Conservation (phyloP, 2,797 vertebrate genomes). For the Rhyacichthys aspro region DNA sequence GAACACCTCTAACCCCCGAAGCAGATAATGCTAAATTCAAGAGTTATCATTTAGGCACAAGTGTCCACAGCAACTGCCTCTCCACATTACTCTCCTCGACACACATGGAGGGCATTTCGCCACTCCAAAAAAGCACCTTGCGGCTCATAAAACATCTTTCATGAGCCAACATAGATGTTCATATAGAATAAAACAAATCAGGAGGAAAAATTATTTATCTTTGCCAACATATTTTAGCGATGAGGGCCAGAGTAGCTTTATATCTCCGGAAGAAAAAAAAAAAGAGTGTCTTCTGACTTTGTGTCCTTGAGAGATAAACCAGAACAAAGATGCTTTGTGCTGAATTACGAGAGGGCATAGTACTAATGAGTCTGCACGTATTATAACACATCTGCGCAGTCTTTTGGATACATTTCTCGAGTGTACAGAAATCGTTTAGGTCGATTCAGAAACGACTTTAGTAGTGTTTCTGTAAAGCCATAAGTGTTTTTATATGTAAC, state of each 20-base stretch:
- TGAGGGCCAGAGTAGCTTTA: conserved; percentile 24
- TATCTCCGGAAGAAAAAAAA: conserved; percentile 31
- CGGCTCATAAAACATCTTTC: conserved; percentile 58
- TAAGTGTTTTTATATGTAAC: conserved; percentile 9
- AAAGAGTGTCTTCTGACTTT: conserved; percentile 42
- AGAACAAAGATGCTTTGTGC: conserved; percentile 53
- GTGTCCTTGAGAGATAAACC: conserved; percentile 63
- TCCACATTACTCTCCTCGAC: conserved; percentile 60
- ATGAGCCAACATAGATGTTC: conserved; percentile 60
- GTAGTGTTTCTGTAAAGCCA: conserved; percentile 3
- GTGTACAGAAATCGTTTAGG: conserved; percentile 15
- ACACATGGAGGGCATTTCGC: conserved; percentile 60
- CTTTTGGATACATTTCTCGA: conserved; percentile 37
- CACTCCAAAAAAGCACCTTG: conserved; percentile 56
- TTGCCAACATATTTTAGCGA: conserved; percentile 19
- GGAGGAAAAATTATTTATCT: conserved; percentile 27
- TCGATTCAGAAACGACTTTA: conserved; percentile 6
- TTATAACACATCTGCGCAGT: conserved; percentile 21
- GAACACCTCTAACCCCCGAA: conserved; percentile 76
- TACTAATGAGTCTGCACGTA: conserved; percentile 23
- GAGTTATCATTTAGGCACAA: conserved; percentile 80
- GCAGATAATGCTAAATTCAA: conserved; percentile 78
- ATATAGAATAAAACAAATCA: conserved; percentile 34
- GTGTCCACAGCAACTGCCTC: conserved; percentile 77
- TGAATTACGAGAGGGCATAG: conserved; percentile 38